Percentiles rank a stretch among this genome's conserved stretches.
phyloP scores from a whole-genome alignment of 2,888 invertebrate species.

The Heteropelma amictum region DNA sequence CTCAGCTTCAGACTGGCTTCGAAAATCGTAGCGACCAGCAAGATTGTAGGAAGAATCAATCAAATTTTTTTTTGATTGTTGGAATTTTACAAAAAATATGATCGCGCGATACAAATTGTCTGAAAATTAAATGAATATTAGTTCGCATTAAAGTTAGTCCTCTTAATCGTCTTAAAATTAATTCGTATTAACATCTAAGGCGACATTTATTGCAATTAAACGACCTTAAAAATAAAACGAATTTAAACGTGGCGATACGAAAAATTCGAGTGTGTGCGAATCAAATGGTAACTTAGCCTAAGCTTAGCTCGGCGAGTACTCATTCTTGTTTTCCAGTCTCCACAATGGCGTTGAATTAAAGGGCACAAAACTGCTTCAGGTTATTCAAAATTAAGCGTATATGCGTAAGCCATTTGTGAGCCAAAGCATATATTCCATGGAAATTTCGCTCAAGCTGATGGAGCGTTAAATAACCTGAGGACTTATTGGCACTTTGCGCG shows the following conservation, averaged over 20 bases:
- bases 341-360: constrained; percentile 44
- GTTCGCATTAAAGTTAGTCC: no score
- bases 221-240: not conserved
- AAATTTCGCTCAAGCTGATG: constrained; percentile 12
- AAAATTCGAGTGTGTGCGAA: constrained; percentile 71
- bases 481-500: constrained; percentile 31
- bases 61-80: no score
- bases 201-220: not conserved
- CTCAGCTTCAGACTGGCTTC: no score
- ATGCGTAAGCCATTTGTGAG: no score
- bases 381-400: no score
- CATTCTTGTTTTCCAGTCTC: constrained; percentile 72
- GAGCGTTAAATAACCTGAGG: constrained; percentile 38
- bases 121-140: no score
- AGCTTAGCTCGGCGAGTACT: constrained; percentile 74
- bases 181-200: not conserved
- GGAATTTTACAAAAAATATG: no score
- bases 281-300: constrained; percentile 76
- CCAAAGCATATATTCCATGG: constrained; percentile 14
- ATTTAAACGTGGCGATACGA: constrained; percentile 20
- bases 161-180: not conserved
- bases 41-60: no score
- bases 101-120: no score
- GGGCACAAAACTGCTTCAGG: constrained; percentile 32
- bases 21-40: no score